Conservation (phyloP, 2,797 vertebrate species). For the Epinephelus coioides region DNA sequence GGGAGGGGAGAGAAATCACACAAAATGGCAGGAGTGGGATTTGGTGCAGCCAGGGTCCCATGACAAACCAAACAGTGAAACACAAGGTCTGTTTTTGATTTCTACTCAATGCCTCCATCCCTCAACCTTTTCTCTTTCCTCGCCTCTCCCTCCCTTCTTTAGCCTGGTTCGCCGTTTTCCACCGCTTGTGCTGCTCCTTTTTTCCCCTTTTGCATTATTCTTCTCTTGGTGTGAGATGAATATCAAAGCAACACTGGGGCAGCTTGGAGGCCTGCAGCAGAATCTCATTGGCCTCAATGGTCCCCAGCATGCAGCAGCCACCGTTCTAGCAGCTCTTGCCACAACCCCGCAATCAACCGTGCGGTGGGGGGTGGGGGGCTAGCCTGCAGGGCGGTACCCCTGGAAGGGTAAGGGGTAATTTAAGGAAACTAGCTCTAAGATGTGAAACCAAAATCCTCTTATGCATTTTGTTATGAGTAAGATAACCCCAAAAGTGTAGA, state of each 20-base stretch:
- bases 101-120: slow-evolving; percentile 81
- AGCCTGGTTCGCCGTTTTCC: slow-evolving; percentile 84
- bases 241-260: slow-evolving; percentile 90
- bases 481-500: slow-evolving; percentile 69
- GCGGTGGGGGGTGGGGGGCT: slow-evolving; percentile 55
- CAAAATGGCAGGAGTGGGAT: slow-evolving; percentile 87
- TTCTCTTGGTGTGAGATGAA: slow-evolving; percentile 91
- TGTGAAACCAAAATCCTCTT: slow-evolving; percentile 80
- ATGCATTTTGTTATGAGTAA: slow-evolving; percentile 76
- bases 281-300: slow-evolving; percentile 87
- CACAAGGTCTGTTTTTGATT: slow-evolving; percentile 92
- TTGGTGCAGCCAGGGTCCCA: slow-evolving; percentile 88
- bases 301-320: slow-evolving; percentile 78
- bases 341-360: slow-evolving; percentile 77
- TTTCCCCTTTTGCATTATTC: slow-evolving; percentile 87
- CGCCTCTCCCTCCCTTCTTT: slow-evolving; percentile 62
- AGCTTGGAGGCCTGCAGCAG: slow-evolving; percentile 89
- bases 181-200: slow-evolving; percentile 81
- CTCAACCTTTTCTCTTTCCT: slow-evolving; percentile 67
- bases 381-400: slow-evolving; percentile 71
- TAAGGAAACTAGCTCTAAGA: slow-evolving; percentile 75
- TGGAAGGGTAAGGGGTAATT: slow-evolving; percentile 74
- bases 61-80: slow-evolving; percentile 91
- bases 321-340: slow-evolving; percentile 86
- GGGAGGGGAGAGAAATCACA: slow-evolving; percentile 74